These are phyloP conservation scores for Epicauta chinensis DNA, from an alignment of 1,140 invertebrate species.

Conservation along the genomic window DNA sequence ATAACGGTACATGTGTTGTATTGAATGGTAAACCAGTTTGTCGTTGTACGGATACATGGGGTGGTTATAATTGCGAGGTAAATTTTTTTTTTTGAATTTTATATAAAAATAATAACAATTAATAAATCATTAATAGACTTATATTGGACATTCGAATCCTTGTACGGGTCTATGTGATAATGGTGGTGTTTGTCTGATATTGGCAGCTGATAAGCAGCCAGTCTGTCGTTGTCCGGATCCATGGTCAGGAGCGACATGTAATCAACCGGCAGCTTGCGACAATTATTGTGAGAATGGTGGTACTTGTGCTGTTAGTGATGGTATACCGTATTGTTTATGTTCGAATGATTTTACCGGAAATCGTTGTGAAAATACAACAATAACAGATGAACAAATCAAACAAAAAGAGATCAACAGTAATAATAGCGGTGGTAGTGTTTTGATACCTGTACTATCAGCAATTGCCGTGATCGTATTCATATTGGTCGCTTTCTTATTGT, in stretches of 20 bases:
- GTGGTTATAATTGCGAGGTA: slow-evolving; percentile 46
- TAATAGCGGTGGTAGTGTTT: slow-evolving; percentile 13
- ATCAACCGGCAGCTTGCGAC: slow-evolving; percentile 46
- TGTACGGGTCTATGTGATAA: slow-evolving; percentile 54
- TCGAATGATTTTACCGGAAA: slow-evolving; percentile 19
- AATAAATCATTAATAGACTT: too few relatives aligned
- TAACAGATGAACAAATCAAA: background rate
- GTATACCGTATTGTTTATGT: slow-evolving; percentile 42
- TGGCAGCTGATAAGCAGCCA: slow-evolving; percentile 36
- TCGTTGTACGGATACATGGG: slow-evolving; percentile 45
- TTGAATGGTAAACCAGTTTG: slow-evolving; percentile 36
- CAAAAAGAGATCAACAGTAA: slow-evolving; percentile 1
- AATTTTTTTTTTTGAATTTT: too few relatives aligned
- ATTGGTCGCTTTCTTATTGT: slow-evolving; percentile 18
- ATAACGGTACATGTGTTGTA: slow-evolving; percentile 30
- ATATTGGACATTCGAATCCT: slow-evolving; percentile 52
- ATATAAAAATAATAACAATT: too few relatives aligned
- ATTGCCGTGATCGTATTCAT: slow-evolving; percentile 26
- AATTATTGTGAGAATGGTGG: slow-evolving; percentile 55
- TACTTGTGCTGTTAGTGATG: slow-evolving; percentile 45
- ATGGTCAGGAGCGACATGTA: slow-evolving; percentile 53
- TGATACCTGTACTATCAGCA: slow-evolving; percentile 21
- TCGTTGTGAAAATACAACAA: slow-evolving; percentile 7
- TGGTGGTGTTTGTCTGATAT: slow-evolving; percentile 48
- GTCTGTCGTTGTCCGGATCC: slow-evolving; percentile 53